Evolutionary conservation across 2,113 vertebrate species (phyloP), one percentile per base, ranked within the genome.

Genomic region (Chrysemys picta): DNA sequence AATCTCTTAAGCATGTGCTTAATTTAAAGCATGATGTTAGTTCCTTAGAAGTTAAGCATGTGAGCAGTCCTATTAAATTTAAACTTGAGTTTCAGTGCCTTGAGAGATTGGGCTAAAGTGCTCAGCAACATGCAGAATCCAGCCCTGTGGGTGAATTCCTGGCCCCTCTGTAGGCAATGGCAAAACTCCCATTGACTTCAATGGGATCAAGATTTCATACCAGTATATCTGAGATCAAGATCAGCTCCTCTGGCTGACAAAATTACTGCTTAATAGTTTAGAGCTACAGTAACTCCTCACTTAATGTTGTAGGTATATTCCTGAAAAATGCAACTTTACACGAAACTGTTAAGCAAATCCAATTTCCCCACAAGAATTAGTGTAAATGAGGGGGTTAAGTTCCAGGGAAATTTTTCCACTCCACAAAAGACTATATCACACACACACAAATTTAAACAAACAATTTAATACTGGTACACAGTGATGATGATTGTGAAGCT

Each of bases 211-310:
- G n/a, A 62, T 9, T 25, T 35, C 27, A 80, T 49, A 31, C 21
- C 50, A 9, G 35, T 38, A 38, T 38, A 69, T 10, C 13, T 9
- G 72, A 35, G 38, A 76, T 45, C 22, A 76, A 76, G 75, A 42
- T 54, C 72, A 29, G 22, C 42, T 82, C 76, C 92, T 86, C 57
- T 90, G 89, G 91, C 53, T 54, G 49, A 35, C 22, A 87, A 76
- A 90, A 89, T 11, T 62, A 62, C 45, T 83, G 25, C 54, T 82
- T 84, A 0, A 0, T 85, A 53, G 87, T 85, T 91, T 90, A 90
- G 76, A 80, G n/a, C 31, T 50, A 50, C 50, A 50, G 50, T 50
- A 50, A 50, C 50, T 50, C 50, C 50, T 50, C 4, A 50, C 50
- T 50, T 50, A 50, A 50, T 14, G 14, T 50, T 50, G 50, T 50